Evolutionary conservation across 1,140 invertebrate species (phyloP), one percentile per base, ranked within the genome.

Genomic region (Antheraea pernyi): DNA sequence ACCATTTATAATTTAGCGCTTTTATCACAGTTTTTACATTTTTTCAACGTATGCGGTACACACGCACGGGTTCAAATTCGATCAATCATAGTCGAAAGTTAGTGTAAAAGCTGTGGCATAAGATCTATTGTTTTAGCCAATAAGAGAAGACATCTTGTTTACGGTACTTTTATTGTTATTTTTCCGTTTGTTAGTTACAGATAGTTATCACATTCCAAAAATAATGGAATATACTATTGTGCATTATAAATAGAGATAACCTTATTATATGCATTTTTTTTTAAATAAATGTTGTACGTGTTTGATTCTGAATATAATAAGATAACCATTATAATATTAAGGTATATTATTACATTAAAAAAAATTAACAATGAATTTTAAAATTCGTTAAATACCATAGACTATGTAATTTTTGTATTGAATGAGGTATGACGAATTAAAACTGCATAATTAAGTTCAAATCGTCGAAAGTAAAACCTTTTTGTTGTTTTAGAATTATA

Each of bases 91-190:
- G 13, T 13, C 13, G 13, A 18, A 8, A n/a, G 42, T 62, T 77
- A 77, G 75, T 89, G 82, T 88, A 86, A 86, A 85, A 88, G 79
- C 82, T 89, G 79, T 88, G 79, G 76, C 71, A 74, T 75, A 64
- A 66, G 65, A 70, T 69, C 76, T 70, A 74, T 67, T 71, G 74
- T 81, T 83, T 68, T 79, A 83, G 78, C 73, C 70, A 68, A 22
- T 80, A 82, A 80, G 78, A 71, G 75, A 65, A 77, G 75, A 78
- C 74, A 70, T 68, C 67, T 71, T 72, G 67, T 71, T 72, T 70
- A 65, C 58, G 36, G 59, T 63, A 58, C 53, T 71, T 71, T 71
- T 68, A 59, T 71, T 66, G 67, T 67, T 19, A 72, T 65, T 53
- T 39, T 67, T 58, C 53, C 64, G 67, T 73, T 61, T 39, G 53